These are phyloP conservation scores for Trilocha varians DNA, from an alignment of 2,888 invertebrate genomes.

Conservation along the genomic window DNA sequence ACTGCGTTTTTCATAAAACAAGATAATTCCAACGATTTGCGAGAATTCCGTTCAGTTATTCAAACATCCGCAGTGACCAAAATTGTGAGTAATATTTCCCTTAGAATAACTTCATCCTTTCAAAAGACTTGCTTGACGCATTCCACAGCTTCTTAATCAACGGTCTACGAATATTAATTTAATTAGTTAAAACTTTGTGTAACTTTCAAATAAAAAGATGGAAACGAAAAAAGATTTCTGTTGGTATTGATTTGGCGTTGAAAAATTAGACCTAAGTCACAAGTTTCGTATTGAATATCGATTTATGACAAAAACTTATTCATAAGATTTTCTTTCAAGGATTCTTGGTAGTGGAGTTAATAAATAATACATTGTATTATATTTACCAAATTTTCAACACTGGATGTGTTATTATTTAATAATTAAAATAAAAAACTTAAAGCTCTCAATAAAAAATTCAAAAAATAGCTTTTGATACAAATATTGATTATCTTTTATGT, in stretches of 20 bases:
- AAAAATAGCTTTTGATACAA: too few relatives aligned
- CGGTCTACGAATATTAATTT: constrained; percentile 60
- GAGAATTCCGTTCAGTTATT: constrained; percentile 38
- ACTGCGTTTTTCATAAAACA: neutral
- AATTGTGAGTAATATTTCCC: constrained; percentile 40
- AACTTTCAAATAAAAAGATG: constrained; percentile 52
- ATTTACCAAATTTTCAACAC: too few relatives aligned
- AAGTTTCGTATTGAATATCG: too few relatives aligned
- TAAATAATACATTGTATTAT: too few relatives aligned
- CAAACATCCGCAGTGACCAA: constrained; percentile 43
- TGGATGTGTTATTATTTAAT: too few relatives aligned
- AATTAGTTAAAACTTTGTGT: constrained; percentile 59
- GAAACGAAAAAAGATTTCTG: constrained; percentile 34
- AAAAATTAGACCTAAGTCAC: too few relatives aligned
- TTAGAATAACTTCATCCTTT: constrained; percentile 22
- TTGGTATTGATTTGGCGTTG: constrained; percentile 4
- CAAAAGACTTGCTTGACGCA: constrained; percentile 49
- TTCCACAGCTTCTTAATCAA: constrained; percentile 60
- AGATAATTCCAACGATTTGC: constrained; percentile 31
- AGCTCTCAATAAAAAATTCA: too few relatives aligned
- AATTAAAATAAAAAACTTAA: too few relatives aligned
- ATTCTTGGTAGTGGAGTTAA: too few relatives aligned
- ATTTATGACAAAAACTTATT: too few relatives aligned
- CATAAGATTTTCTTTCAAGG: too few relatives aligned
- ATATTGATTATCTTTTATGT: too few relatives aligned